phyloP scores from a whole-genome alignment of 2,113 vertebrate genomes.

The Pterocles orientalis region DNA sequence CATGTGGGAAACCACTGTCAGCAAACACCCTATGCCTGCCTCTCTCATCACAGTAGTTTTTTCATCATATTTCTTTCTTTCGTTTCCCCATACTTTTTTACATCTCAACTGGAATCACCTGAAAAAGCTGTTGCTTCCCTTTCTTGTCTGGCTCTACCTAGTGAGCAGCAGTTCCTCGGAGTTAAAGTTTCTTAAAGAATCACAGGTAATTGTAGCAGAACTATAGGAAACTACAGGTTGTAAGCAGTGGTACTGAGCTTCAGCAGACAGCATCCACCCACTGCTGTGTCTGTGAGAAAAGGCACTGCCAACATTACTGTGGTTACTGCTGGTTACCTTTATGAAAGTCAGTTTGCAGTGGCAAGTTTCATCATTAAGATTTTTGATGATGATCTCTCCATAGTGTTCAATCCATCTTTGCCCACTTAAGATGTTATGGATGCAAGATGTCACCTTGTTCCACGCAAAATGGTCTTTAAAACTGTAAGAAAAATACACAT shows the following conservation, averaged over 20 bases:
- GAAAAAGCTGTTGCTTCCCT: not conserved
- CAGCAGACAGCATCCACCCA: not conserved
- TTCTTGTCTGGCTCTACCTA: not conserved
- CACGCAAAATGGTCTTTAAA: constrained; percentile 94
- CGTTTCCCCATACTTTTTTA: not conserved
- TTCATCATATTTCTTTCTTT: not conserved
- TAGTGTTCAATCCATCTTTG: constrained; percentile 99
- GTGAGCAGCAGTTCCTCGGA: not conserved
- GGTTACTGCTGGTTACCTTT: constrained; percentile 80
- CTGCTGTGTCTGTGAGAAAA: not conserved
- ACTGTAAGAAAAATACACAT: constrained; percentile 39
- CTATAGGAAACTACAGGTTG: not conserved
- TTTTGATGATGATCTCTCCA: constrained; percentile 93
- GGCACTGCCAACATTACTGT: not conserved
- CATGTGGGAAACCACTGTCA: not conserved
- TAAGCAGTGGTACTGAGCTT: not conserved
- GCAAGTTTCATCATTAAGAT: constrained; percentile 84
- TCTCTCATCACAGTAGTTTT: not conserved
- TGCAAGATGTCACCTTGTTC: constrained; percentile 98
- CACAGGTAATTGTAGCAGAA: constrained; percentile 4
- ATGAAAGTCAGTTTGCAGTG: constrained; percentile 95
- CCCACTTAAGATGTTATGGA: constrained; percentile 97
- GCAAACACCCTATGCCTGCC: not conserved
- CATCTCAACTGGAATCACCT: not conserved
- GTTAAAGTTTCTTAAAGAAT: not conserved